Percentiles rank a stretch among this genome's conserved stretches.
Conservation (phyloP, 1,140 invertebrate species). For the Drosophila repletoides region DNA sequence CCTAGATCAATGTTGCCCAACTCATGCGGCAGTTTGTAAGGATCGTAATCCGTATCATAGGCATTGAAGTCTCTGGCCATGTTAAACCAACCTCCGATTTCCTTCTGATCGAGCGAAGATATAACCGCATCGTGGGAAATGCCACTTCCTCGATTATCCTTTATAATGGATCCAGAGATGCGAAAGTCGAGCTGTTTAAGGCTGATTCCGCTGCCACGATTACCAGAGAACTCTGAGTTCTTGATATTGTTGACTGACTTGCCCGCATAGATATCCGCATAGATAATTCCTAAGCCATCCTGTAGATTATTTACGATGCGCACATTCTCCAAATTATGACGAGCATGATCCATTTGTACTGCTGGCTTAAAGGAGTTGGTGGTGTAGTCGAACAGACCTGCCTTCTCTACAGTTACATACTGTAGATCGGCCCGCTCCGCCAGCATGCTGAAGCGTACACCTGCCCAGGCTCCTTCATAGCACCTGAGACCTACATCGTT, state of each 20-base stretch:
- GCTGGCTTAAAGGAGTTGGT: conserved; percentile 95
- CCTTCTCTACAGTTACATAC: conserved; percentile 93
- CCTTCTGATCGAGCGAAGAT: conserved; percentile 91
- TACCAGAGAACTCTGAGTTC: conserved; percentile 94
- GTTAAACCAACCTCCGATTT: conserved; percentile 95
- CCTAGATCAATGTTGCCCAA: conserved; percentile 86
- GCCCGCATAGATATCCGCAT: conserved; percentile 93
- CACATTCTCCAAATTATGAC: conserved; percentile 94
- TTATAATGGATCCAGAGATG: conserved; percentile 89
- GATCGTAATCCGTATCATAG: conserved; percentile 87
- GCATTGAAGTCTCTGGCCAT: conserved; percentile 86
- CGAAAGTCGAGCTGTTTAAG: conserved; percentile 93
- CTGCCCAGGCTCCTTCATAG: conserved; percentile 95
- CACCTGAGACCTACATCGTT: conserved; percentile 95
- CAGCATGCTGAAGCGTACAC: conserved; percentile 93
- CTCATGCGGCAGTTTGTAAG: conserved; percentile 86
- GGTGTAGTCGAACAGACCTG: conserved; percentile 96
- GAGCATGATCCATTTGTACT: conserved; percentile 97
- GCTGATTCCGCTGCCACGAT: conserved; percentile 93
- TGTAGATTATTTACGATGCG: conserved; percentile 91
- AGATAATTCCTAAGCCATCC: conserved; percentile 94
- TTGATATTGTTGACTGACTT: conserved; percentile 93
- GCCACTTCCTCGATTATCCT: conserved; percentile 93
- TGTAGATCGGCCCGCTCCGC: conserved; percentile 94
- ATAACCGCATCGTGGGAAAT: conserved; percentile 96